Conservation (phyloP, 2,888 invertebrate genomes). For the Hirtodrosophila trivittata region DNA sequence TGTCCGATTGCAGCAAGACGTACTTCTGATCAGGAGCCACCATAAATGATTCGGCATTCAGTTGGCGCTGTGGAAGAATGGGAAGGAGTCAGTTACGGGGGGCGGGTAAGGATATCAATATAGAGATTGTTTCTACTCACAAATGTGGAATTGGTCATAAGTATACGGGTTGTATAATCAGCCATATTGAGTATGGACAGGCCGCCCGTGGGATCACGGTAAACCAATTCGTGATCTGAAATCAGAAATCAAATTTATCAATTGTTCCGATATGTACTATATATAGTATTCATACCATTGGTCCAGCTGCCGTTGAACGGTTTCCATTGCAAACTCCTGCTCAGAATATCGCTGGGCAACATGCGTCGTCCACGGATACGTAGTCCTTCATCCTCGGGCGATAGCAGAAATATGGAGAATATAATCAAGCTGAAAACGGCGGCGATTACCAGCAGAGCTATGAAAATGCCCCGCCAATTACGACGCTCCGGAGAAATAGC, state of each 20-base stretch:
- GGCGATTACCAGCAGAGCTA: conserved; percentile 94
- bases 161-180: conserved; percentile 88
- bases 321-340: conserved; percentile 85
- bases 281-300: conserved; percentile 85
- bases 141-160: conserved; percentile 92
- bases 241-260: no score
- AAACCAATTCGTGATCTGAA: conserved; percentile 90
- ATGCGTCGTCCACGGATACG: conserved; percentile 88
- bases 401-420: conserved; percentile 95
- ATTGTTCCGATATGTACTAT: not conserved
- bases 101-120: not conserved
- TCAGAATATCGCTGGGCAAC: conserved; percentile 88
- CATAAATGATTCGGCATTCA: conserved; percentile 90
- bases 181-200: conserved; percentile 91
- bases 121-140: conserved; percentile 86
- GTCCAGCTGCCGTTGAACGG: conserved; percentile 92
- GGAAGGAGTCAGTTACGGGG: not conserved
- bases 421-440: conserved; percentile 95
- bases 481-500: conserved; percentile 93
- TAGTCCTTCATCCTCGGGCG: conserved; percentile 89
- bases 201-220: conserved; percentile 90
- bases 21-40: conserved; percentile 91
- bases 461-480: conserved; percentile 97
- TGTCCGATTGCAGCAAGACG: conserved; percentile 90
- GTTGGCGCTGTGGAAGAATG: conserved; percentile 87